These are phyloP conservation scores for cattle (Bos taurus) DNA, from an alignment of 2,113 vertebrate species.

Conservation along the genomic window DNA sequence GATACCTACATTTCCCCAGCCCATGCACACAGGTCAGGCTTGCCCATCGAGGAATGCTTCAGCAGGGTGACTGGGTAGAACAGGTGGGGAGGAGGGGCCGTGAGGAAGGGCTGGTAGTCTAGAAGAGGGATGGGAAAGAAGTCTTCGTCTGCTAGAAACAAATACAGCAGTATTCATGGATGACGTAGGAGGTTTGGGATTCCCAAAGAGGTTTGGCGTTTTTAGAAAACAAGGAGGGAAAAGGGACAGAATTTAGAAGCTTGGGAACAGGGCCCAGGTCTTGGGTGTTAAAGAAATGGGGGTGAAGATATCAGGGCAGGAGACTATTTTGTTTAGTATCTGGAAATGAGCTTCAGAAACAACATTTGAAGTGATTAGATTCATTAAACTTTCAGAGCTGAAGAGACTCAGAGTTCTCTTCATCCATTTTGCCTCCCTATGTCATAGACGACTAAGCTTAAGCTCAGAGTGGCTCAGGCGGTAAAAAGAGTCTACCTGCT, in stretches of 20 bases:
- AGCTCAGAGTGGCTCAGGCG: background rate
- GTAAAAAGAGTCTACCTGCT: background rate
- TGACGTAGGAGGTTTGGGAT: background rate
- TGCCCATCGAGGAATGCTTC: background rate
- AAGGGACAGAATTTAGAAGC: background rate
- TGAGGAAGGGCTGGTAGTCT: background rate
- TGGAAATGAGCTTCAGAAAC: conserved; percentile 32
- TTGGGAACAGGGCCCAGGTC: background rate
- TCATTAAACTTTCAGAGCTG: background rate
- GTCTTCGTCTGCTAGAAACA: background rate
- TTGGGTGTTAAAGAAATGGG: background rate
- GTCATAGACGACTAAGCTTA: background rate
- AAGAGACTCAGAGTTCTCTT: background rate
- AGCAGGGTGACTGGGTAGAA: background rate
- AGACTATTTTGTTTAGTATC: background rate
- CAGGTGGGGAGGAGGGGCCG: background rate
- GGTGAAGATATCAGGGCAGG: background rate
- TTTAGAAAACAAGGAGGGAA: background rate
- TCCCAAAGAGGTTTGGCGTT: background rate
- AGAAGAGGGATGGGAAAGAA: background rate
- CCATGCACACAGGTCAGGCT: background rate
- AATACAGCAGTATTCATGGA: background rate
- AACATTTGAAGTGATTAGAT: background rate
- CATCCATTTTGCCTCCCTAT: background rate
- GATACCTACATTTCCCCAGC: background rate